These are phyloP conservation scores for Drosophila nr. medialis DNA, from an alignment of 2,888 invertebrate genomes.

Conservation along the genomic window DNA sequence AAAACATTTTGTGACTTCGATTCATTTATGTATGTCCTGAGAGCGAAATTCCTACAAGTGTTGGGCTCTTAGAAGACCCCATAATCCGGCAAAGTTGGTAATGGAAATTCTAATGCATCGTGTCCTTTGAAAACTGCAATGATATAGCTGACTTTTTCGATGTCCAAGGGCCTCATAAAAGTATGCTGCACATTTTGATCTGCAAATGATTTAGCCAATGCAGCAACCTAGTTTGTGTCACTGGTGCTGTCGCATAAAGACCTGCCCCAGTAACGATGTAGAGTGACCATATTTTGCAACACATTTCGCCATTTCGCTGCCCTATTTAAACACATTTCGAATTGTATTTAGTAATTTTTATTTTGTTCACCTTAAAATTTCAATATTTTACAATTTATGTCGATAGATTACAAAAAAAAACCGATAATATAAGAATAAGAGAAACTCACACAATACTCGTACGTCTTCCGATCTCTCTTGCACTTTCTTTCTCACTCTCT, in stretches of 20 bases:
- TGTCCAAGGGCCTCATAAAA: not conserved
- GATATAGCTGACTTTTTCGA: not conserved
- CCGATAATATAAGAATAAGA: constrained; percentile 17
- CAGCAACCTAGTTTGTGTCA: not conserved
- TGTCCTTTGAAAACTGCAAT: not conserved
- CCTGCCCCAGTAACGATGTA: not conserved
- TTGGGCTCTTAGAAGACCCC: not conserved
- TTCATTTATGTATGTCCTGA: too few relatives aligned
- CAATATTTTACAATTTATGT: constrained; percentile 50
- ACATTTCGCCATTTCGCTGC: not conserved
- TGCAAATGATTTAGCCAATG: not conserved
- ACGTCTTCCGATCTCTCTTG: constrained; percentile 38
- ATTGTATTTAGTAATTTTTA: constrained; percentile 37
- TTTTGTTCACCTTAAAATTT: constrained; percentile 37
- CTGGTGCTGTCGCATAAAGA: not conserved
- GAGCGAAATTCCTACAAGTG: not conserved
- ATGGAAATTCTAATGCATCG: not conserved
- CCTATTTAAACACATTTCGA: constrained; percentile 7
- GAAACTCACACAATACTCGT: constrained; percentile 53
- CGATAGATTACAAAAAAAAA: constrained; percentile 26
- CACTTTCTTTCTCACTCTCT: constrained; percentile 22
- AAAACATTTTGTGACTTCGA: too few relatives aligned
- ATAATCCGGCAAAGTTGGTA: not conserved
- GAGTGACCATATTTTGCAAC: not conserved
- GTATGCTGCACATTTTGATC: not conserved